Evolutionary conservation across 2,797 vertebrate genomes (phyloP), one percentile per base, ranked within the genome.

Genomic region (Simalia tracyae): DNA sequence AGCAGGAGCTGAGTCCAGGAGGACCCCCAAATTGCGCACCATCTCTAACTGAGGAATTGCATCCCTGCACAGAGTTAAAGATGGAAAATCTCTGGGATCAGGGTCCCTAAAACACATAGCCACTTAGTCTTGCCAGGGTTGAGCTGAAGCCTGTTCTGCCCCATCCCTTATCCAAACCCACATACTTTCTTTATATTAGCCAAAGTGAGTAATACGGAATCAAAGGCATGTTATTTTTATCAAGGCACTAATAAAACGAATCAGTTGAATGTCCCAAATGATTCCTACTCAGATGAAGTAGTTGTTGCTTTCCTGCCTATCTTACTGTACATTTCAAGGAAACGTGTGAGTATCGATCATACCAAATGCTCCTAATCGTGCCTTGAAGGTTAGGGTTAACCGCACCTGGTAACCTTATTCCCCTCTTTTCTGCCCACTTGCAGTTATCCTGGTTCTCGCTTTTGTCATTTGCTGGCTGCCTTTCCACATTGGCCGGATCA

Each of bases 401-500:
- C n/a, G 14, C 8, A 36, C 26, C 17, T 42, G 22, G 9, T 81
- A 12, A 92, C 89, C 36, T 50, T 64, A n/a, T 90, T 92, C 90
- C 66, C 26, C 57, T 54, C 28, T 72, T 61, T 28, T 12, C 7
- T 10, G 14, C n/a, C 19, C 14, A 95, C 90, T 97, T 97, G 87
- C 95, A 98, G 98, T 97, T 96, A 97, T 98, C 94, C 98, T 99
- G 95, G 98, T 99, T 88, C 95, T 98, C 97, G 98, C 98, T 54
- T 99, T 99, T 96, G 96, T 98, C 94, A 97, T 98, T 96, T 99
- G 98, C 97, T 99, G 98, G 98, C 95, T 99, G 96, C 98, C 98
- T 22, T 99, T 98, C 95, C 98, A 99, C 96, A 97, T 98, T 15
- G 98, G 98, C 95, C 97, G 98, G 93, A 98, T 98, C 97, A 96